These are phyloP conservation scores for Isichthys henryi DNA, from an alignment of 2,113 vertebrate genomes.

Conservation along the genomic window DNA sequence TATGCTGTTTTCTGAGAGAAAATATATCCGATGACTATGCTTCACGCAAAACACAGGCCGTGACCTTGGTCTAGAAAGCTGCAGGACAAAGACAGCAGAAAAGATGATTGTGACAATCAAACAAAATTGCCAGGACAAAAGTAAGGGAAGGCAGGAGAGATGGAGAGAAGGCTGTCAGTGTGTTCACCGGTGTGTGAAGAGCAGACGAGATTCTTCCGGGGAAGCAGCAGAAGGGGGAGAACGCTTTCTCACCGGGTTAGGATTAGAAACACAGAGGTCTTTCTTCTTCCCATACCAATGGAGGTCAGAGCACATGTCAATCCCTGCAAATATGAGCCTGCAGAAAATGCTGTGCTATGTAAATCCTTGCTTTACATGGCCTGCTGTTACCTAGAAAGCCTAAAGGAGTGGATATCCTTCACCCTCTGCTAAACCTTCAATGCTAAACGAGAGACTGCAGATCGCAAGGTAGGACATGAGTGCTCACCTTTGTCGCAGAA, in stretches of 20 bases:
- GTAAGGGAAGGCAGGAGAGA: not conserved
- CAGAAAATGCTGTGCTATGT: not conserved
- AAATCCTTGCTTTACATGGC: not conserved
- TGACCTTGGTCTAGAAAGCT: not conserved
- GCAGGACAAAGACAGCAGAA: not conserved
- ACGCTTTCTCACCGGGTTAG: not conserved
- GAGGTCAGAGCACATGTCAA: not conserved
- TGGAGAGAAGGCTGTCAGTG: not conserved
- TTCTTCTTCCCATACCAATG: not conserved
- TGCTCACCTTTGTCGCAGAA: slow-evolving; percentile 93
- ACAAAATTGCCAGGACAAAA: not conserved
- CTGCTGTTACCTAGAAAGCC: not conserved
- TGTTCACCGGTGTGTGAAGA: not conserved
- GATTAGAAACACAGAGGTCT: not conserved
- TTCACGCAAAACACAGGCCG: not conserved
- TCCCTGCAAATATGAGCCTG: not conserved
- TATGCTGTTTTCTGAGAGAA: not conserved
- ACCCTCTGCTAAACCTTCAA: not conserved
- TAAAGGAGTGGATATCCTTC: not conserved
- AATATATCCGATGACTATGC: not conserved
- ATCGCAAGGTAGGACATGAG: not conserved
- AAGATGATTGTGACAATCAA: slow-evolving; percentile 7
- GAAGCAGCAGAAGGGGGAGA: not conserved
- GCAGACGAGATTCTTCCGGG: not conserved
- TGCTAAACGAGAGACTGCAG: not conserved